Percentiles rank a stretch among this genome's conserved stretches.
Evolutionary conservation across 2,113 vertebrate species (phyloP).

Genomic region (Myiozetetes cayanensis): DNA sequence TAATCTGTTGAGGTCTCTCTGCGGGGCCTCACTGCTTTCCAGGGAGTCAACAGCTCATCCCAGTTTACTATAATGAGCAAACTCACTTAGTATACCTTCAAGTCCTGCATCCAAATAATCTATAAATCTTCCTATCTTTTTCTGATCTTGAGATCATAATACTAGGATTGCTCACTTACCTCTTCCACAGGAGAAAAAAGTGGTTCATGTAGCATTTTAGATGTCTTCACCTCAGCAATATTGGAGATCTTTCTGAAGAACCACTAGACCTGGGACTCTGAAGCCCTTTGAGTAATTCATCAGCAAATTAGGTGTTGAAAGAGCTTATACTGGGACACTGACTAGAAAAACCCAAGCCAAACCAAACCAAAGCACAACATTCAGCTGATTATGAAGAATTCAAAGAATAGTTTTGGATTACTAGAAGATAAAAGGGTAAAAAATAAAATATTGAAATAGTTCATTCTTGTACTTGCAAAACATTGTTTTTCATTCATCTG

Average conservation of each 20-base stretch:
- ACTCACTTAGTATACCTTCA: too few species aligned
- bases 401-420: not conserved
- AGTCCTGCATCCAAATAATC: not conserved
- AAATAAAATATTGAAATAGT: not conserved
- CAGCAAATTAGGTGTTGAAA: not conserved
- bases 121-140: not conserved
- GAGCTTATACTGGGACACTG: not conserved
- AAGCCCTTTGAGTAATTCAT: not conserved
- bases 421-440: not conserved
- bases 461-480: not conserved
- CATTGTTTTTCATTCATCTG: not conserved
- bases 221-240: not conserved
- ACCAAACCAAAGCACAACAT: not conserved
- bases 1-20: not conserved
- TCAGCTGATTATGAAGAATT: not conserved
- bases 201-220: not conserved
- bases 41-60: not conserved
- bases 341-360: not conserved
- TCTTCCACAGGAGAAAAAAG: not conserved
- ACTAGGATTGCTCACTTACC: not conserved
- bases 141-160: not conserved
- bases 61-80: not conserved
- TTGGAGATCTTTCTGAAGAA: not conserved
- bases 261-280: not conserved
- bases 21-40: not conserved